phyloP scores from a whole-genome alignment of 1,140 invertebrate species.

The Drosophila nebulosa region DNA sequence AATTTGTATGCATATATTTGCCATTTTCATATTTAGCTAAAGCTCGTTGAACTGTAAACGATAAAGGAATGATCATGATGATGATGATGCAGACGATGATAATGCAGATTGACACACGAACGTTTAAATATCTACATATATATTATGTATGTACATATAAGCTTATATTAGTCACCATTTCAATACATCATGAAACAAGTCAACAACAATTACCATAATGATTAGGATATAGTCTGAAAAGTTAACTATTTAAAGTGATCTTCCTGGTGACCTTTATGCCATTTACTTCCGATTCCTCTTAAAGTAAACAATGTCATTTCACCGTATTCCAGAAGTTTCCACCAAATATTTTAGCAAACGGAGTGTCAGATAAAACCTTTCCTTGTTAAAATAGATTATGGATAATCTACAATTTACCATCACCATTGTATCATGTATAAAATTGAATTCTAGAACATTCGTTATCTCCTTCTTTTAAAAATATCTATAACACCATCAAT shows the following conservation, averaged over 20 bases:
- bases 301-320: too few species aligned
- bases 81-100: not conserved
- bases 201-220: too few species aligned
- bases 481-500: not conserved
- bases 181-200: not conserved
- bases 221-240: too few species aligned
- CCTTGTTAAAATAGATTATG: too few species aligned
- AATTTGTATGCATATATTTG: not conserved
- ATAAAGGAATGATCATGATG: not conserved
- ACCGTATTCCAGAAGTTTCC: too few species aligned
- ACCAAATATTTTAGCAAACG: too few species aligned
- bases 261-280: too few species aligned
- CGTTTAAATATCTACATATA: not conserved
- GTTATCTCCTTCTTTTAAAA: not conserved
- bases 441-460: not conserved
- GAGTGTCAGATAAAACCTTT: too few species aligned
- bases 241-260: too few species aligned
- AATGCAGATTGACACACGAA: not conserved
- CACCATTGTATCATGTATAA: not conserved
- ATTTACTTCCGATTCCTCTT: too few species aligned
- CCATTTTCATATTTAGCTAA: not conserved
- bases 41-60: not conserved
- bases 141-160: not conserved
- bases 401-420: not conserved
- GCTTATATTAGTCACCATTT: not conserved